Evolutionary conservation across 1,140 invertebrate genomes (phyloP).

Genomic region (Caenorhabditis elegans): DNA sequence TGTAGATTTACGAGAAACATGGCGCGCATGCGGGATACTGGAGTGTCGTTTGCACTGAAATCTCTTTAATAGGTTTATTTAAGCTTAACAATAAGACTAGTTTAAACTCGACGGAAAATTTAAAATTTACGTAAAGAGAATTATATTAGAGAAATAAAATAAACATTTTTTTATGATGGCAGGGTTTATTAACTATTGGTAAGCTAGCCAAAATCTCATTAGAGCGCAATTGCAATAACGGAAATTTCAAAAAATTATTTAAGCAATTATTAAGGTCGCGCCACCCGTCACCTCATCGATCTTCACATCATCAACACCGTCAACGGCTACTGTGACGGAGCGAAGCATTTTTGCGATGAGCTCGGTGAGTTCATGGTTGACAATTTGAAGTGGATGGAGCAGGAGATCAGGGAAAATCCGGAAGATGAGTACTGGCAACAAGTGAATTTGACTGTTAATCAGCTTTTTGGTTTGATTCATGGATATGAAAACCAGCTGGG

Average conservation of each 20-base stretch:
- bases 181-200: no score
- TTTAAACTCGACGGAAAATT: no score
- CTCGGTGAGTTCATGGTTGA: slow-evolving; percentile 74
- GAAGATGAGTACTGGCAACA: slow-evolving; percentile 80
- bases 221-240: no score
- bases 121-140: not conserved
- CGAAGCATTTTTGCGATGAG: slow-evolving; percentile 74
- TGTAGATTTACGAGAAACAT: slow-evolving; percentile 17
- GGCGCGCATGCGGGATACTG: not conserved
- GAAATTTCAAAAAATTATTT: no score
- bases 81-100: no score
- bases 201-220: no score
- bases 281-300: slow-evolving; percentile 80
- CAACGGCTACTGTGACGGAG: slow-evolving; percentile 73
- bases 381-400: slow-evolving; percentile 73
- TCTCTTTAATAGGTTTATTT: no score
- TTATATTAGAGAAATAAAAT: no score
- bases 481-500: slow-evolving; percentile 71
- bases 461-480: slow-evolving; percentile 50
- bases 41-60: not conserved
- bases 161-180: no score
- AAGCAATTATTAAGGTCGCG: no score
- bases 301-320: slow-evolving; percentile 80
- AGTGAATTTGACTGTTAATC: slow-evolving; percentile 68
- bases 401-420: slow-evolving; percentile 69